phyloP scores from a whole-genome alignment of 92 coral and sea anemone genomes.

The Hydrozoanthus gracilis region DNA sequence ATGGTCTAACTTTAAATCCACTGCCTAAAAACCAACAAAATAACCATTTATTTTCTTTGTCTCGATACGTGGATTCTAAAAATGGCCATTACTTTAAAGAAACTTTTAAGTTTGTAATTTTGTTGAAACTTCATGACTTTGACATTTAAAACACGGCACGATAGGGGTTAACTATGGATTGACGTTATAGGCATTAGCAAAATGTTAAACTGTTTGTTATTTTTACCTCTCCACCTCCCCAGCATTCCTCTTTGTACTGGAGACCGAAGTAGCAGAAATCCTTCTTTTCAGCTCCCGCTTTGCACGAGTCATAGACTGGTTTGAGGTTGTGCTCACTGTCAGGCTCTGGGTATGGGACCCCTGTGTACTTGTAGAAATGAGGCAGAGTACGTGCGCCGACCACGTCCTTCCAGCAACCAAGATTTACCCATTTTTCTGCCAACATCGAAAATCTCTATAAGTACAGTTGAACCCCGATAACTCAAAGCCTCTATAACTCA shows the following conservation, averaged over 20 bases:
- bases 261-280: conserved; percentile 56
- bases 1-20: too few species aligned
- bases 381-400: conserved; percentile 35
- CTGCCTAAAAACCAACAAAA: too few species aligned
- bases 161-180: too few species aligned
- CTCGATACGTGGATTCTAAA: too few species aligned
- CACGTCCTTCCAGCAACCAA: conserved; percentile 38
- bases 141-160: too few species aligned
- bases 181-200: too few species aligned
- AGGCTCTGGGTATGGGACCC: conserved; percentile 27
- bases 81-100: too few species aligned
- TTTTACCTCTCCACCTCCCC: conserved; percentile 57
- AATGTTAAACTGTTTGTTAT: not conserved
- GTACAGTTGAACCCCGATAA: not conserved
- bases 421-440: conserved; percentile 35
- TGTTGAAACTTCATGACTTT: too few species aligned
- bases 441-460: not conserved
- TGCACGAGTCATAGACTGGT: conserved; percentile 42
- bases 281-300: conserved; percentile 45
- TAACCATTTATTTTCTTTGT: too few species aligned
- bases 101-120: too few species aligned
- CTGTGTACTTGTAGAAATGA: conserved; percentile 28
- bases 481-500: too few species aligned
- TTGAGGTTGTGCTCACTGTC: conserved; percentile 28
- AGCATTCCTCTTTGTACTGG: conserved; percentile 54